Percentiles rank a stretch among this genome's conserved stretches.
phyloP scores from a whole-genome alignment of 2,888 invertebrate genomes.

The Endotricha flammealis region DNA sequence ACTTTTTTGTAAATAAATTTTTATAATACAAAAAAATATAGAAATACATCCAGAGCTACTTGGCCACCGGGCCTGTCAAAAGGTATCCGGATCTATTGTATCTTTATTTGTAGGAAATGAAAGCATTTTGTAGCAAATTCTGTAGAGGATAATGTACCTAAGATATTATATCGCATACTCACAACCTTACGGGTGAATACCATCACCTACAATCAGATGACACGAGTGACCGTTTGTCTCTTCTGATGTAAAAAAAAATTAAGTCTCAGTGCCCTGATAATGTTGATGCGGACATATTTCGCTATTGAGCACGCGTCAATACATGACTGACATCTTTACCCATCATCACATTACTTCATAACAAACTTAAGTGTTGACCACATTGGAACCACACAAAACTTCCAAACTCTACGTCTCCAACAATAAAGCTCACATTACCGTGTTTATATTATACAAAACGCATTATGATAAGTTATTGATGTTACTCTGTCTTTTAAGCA shows the following conservation, averaged over 20 bases:
- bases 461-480: slow-evolving; percentile 34
- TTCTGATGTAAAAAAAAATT: slow-evolving; percentile 60
- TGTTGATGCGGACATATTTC: slow-evolving; percentile 38
- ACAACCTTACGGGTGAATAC: too few species aligned
- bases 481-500: slow-evolving; percentile 65
- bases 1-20: too few species aligned
- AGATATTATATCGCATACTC: too few species aligned
- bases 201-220: too few species aligned
- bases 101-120: too few species aligned
- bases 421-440: slow-evolving; percentile 24
- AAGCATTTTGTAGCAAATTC: too few species aligned
- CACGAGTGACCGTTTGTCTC: too few species aligned
- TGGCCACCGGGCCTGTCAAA: too few species aligned
- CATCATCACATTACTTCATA: slow-evolving; percentile 63
- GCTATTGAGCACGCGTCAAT: slow-evolving; percentile 70
- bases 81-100: too few species aligned
- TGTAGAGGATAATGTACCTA: too few species aligned
- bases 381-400: slow-evolving; percentile 17
- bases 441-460: slow-evolving; percentile 5
- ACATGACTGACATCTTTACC: slow-evolving; percentile 70
- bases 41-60: too few species aligned
- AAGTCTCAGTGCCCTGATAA: slow-evolving; percentile 47
- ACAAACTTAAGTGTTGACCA: slow-evolving; percentile 27
- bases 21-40: too few species aligned
- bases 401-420: slow-evolving; percentile 30